Base-by-base conservation (phyloP, 2,888 invertebrate genomes). In the Pollenia angustigena region DNA sequence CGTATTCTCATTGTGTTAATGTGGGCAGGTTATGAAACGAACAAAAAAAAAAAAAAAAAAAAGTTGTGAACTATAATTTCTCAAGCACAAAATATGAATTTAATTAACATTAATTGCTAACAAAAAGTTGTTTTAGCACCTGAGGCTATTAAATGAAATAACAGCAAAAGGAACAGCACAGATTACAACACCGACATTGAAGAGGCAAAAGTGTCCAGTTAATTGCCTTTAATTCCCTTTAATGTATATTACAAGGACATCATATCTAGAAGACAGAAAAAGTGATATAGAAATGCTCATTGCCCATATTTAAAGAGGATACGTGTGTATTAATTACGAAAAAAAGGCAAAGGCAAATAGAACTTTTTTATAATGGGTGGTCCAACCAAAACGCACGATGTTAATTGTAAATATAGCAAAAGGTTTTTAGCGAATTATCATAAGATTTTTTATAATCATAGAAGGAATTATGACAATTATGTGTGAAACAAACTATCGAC, bases 71-170 rank as follows among this genome's bases (percentile, higher is more conserved):
- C 8, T 18, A 16, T 68, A 52, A 58, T 75, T 72, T 66, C 60
- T 68, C 14, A 32, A 75, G 81, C 88, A 81, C 88, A 87, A 90
- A 90, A 90, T 90, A 90, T 91, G 90, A 90, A 90, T 91, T 91
- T 91, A 90, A 91, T 91, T 91, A 91, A 90, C 91, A 89, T 89
- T 91, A 90, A 91, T 90, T 91, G 89, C 88, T 76, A 83, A 79
- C 85, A 84, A 88, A 89, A 90, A 89, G 88, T 89, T 87, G 78
- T 85, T 84, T 87, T 88, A 87, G 89, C 90, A 90, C 90, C 91
- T 91, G 90, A 78, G 89, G 86, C 88, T 23, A 86, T 79, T 69
- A 82, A 82, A 44, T 69, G 8, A n/a, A 74, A 71, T 56, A 74
- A 46, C 66, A 78, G 84, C 79, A 71, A 79, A 64, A 85, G 32